Evolutionary conservation across 2,797 vertebrate species (phyloP).

Genomic region (Lacerta agilis): DNA sequence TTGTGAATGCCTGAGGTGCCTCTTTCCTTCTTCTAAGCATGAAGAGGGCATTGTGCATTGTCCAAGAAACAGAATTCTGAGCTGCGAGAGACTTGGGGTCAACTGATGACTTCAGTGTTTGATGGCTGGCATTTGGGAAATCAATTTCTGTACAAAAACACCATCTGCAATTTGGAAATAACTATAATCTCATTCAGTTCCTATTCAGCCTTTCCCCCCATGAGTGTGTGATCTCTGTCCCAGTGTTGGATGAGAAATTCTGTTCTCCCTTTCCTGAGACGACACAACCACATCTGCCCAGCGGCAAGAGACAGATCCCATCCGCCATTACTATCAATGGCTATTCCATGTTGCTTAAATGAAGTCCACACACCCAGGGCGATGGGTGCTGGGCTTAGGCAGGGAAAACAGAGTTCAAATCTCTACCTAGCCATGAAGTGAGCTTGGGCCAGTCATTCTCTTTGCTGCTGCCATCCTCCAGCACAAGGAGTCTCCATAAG

Average conservation of each 20-base stretch:
- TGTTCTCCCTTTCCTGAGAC: background rate
- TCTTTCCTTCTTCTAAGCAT: background rate
- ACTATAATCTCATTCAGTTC: background rate
- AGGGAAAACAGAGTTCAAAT: background rate
- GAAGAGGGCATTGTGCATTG: background rate
- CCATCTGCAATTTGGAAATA: background rate
- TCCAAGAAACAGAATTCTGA: background rate
- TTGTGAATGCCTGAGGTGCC: slow-evolving; percentile 30
- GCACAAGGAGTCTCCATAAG: too few species aligned
- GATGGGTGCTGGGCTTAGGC: background rate
- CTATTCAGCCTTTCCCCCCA: background rate
- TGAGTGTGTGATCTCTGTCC: background rate
- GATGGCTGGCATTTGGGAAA: background rate
- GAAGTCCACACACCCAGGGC: background rate
- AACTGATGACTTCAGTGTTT: background rate
- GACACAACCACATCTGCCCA: background rate
- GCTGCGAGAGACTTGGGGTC: background rate
- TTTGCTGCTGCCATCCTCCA: too few species aligned
- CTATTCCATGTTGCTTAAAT: background rate
- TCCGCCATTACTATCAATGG: background rate
- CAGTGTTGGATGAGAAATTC: background rate
- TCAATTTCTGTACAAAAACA: background rate
- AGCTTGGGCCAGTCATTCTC: background rate
- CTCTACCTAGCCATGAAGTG: background rate
- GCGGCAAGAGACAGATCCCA: background rate